phyloP scores from a whole-genome alignment of 2,888 invertebrate genomes.

The Rhabditophanes sp. region DNA sequence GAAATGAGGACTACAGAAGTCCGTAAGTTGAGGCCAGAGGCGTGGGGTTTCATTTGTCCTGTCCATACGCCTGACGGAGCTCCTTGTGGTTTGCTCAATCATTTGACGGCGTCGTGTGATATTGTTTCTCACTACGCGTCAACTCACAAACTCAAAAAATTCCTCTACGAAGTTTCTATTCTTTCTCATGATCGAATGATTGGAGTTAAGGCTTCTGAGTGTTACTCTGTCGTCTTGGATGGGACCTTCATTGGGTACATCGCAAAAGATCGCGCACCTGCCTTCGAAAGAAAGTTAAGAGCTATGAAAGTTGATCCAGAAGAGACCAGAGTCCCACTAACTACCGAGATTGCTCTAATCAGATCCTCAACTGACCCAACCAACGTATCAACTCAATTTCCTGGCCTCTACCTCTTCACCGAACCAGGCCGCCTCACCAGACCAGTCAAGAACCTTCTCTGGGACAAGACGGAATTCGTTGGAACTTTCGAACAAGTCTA shows the following conservation, averaged over 20 bases:
- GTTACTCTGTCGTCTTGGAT: constrained; percentile 61
- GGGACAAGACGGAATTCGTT: constrained; percentile 60
- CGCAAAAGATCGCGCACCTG: constrained; percentile 52
- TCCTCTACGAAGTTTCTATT: constrained; percentile 33
- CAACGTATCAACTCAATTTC: constrained; percentile 59
- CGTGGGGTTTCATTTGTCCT: constrained; percentile 98
- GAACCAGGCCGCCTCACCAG: constrained; percentile 79
- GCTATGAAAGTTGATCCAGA: constrained; percentile 56
- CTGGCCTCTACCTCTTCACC: constrained; percentile 77
- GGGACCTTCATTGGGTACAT: constrained; percentile 68
- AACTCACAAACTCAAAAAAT: constrained; percentile 11
- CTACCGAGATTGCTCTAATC: constrained; percentile 57
- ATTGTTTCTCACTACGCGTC: constrained; percentile 28
- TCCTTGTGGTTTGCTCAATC: constrained; percentile 79
- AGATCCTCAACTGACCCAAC: constrained; percentile 51
- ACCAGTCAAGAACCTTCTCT: constrained; percentile 67
- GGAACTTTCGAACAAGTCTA: constrained; percentile 48
- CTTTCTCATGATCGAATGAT: constrained; percentile 11
- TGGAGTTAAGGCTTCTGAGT: constrained; percentile 29
- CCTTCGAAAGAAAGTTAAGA: constrained; percentile 60
- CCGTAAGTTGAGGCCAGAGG: constrained; percentile 76
- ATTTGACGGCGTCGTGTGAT: constrained; percentile 70
- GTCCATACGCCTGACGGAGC: constrained; percentile 96
- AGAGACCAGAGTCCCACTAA: constrained; percentile 23
- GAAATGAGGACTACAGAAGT: constrained; percentile 89